Base-by-base conservation (phyloP, 1,140 invertebrate genomes). In the Lepidurus couesii region DNA sequence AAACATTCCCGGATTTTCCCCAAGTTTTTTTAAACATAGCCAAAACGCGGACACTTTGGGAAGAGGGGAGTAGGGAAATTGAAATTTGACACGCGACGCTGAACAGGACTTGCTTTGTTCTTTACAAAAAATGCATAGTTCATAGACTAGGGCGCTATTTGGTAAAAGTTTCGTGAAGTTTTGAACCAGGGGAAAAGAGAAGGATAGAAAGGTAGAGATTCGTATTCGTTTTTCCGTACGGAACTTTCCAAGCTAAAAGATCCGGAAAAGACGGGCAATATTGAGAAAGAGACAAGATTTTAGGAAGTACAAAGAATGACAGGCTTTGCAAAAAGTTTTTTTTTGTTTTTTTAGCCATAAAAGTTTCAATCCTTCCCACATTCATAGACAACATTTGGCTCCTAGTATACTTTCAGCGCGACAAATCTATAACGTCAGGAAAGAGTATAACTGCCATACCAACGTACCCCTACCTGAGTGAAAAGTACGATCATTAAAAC, bases 61-160 rank as follows among this genome's bases (percentile, higher is more conserved):
- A 65, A n/a, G 3, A 34, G 34, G 34, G 34, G 26, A 26, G 26
- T 26, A 26, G 21, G 53, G 53, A 21, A 65, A 65, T 21, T 13
- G 53, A 65, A 65, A 65, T 65, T 65, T 65, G 53, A 65, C 53
- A 65, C 53, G 53, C 34, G 34, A 34, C 34, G 34, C 16, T n/a
- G 53, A 65, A 65, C 53, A 16, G 21, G 53, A 65, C 21, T 13
- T 21, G 16, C 10, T 16, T 21, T 65, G 53, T 65, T 65, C 53
- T 65, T 65, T 65, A 65, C 53, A 65, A 65, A 53, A 65, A 65
- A 65, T 65, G 53, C 53, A 65, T 65, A 65, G 53, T 65, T 65
- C 8, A 65, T 21, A 65, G 53, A 65, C 53, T 65, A 65, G 53
- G 53, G 53, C 8, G 53, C 53, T 65, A 11, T 65, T 65, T 65